phyloP scores from a whole-genome alignment of 2,797 vertebrate species.

The Chiroxiphia lanceolata region DNA sequence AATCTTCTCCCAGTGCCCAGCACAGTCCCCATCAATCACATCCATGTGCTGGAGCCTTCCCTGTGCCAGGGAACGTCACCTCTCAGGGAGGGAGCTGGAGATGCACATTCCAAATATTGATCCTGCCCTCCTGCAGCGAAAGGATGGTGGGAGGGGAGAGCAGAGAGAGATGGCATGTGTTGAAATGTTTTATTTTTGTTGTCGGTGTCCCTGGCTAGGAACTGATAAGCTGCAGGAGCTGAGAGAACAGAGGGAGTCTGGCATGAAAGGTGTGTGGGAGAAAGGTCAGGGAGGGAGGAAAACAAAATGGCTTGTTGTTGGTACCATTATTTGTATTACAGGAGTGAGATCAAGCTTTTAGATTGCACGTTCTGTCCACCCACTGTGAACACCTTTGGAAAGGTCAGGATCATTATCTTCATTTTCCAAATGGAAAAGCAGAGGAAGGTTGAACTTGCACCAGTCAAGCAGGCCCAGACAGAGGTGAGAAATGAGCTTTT shows the following conservation, averaged over 20 bases:
- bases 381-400: not conserved
- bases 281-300: not conserved
- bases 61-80: not conserved
- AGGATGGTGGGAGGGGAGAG: not conserved
- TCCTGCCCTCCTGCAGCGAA: not conserved
- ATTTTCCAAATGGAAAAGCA: not conserved
- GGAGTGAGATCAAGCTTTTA: not conserved
- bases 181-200: slow-evolving; percentile 12
- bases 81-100: not conserved
- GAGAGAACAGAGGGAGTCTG: not conserved
- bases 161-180: not conserved
- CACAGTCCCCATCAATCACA: slow-evolving; percentile 31
- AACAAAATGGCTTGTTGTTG: not conserved
- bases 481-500: not conserved
- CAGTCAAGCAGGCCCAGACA: not conserved
- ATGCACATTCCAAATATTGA: not conserved
- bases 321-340: not conserved
- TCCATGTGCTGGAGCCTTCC: not conserved
- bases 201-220: not conserved
- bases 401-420: not conserved
- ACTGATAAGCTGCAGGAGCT: not conserved
- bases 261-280: not conserved
- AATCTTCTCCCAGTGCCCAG: slow-evolving; percentile 35
- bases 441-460: not conserved
- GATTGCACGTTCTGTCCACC: not conserved